A percentile compares a stretch with the other conserved stretches of the same genome.
Evolutionary conservation across 2,113 vertebrate genomes (phyloP).

Genomic region (Muscicapa adusta): DNA sequence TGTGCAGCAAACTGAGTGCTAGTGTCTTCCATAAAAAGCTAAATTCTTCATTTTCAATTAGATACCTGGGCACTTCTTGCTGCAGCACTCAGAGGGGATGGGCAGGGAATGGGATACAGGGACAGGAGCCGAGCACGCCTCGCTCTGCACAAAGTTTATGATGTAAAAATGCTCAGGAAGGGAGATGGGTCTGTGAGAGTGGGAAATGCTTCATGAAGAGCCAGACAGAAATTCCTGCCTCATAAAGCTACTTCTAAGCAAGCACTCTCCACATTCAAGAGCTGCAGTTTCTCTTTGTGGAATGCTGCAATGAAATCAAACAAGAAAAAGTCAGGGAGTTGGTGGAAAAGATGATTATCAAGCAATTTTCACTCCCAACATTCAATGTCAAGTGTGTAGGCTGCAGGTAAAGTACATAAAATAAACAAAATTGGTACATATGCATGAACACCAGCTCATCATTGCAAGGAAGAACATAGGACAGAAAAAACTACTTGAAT

Average conservation of each 20-base stretch:
- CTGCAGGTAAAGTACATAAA: not conserved
- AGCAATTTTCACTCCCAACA: not conserved
- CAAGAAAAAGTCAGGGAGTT: not conserved
- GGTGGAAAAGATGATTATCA: not conserved
- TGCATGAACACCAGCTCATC: not conserved
- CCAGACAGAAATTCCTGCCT: not conserved
- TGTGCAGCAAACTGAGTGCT: not conserved
- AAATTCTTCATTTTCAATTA: not conserved
- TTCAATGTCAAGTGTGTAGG: not conserved
- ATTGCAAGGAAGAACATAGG: not conserved
- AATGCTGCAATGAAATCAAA: not conserved
- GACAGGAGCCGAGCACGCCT: not conserved
- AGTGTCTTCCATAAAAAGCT: not conserved
- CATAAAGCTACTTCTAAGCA: not conserved
- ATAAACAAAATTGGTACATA: not conserved
- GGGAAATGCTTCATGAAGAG: not conserved
- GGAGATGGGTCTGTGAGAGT: fast-evolving
- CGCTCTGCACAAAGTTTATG: not conserved
- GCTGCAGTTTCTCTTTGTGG: not conserved
- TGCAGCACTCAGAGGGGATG: not conserved
- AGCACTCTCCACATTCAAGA: not conserved
- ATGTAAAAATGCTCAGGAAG: not conserved
- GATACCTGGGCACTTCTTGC: not conserved
- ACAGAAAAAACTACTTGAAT: not conserved
- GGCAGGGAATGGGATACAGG: not conserved